Evolutionary conservation across 2,113 vertebrate species (phyloP), one percentile per base, ranked within the genome.

Genomic region (Ciconia maguari): DNA sequence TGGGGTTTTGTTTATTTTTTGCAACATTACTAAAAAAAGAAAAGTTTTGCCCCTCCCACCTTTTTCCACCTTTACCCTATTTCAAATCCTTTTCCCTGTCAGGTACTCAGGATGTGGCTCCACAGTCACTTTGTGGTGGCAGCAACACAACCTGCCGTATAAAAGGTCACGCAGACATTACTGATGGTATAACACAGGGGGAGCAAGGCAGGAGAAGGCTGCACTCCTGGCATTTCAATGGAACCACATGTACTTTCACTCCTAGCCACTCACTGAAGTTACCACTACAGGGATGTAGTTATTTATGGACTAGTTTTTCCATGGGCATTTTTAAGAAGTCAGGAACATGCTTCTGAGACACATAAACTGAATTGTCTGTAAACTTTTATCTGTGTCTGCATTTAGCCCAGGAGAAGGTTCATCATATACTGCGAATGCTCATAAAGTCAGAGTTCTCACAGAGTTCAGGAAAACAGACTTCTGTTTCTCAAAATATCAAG

Each of bases 161-260:
- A 51, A 21, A 71, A 87, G 55, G 42, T 75, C 36, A 62, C 0
- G 0, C 16, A 81, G 65, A 29, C 26, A 6, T 57, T 14, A 20
- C 15, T 2, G 44, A 4, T 2, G 1, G 27, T 4, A 0, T 6
- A 42, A 57, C 0, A 0, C n/a, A 19, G 10, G 7, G 34, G 6
- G 9, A 78, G 32, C 36, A 54, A 57, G 52, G 57, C 75, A 75
- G 80, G 11, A 66, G 20, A 54, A 52, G 42, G 41, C 34, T 83
- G 41, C 24, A 6, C 22, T 70, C 34, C 16, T 2, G 65, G 69
- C 32, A 75, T 51, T 78, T 64, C 81, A 66, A 5, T 9, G 24
- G 29, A 52, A 69, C 16, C 65, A 46, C 32, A 2, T 0, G 14
- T 12, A 57, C 32, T 71, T 83, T 22, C 48, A 68, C 30, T 62